Evolutionary conservation across 2,888 invertebrate species (phyloP), one percentile per base, ranked within the genome.

Genomic region (Nesidiocoris tenuis): DNA sequence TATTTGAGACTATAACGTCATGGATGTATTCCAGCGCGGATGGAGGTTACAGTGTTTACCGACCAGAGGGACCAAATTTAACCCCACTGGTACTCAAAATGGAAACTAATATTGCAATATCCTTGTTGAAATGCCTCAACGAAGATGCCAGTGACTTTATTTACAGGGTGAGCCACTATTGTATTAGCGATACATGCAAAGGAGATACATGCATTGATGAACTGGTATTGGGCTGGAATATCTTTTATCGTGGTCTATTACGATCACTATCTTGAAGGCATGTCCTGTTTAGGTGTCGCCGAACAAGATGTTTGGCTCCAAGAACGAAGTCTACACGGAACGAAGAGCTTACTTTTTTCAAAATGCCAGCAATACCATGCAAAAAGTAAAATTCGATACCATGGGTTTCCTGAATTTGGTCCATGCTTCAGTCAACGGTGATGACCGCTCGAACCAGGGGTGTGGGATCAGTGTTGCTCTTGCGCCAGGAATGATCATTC

Each of bases 51-150:
- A 63, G 54, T 39, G 67, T 67, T 18, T 75, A 75, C 24, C 24
- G 75, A 54, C 68, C 67, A 2, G 68, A 70, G 22, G 75, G 75
- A 7, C 61, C 54, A 12, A 17, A 56, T n/a, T 25, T 68, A n/a
- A 63, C 67, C 16, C 75, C 75, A 2, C 55, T 75, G 55, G 39
- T 68, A 9, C 54, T 75, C 22, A 61, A 22, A 75, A 61, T 75
- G 55, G 68, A 68, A 55, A 75, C 75, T 7, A 65, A 65, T 21
- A 19, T 75, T 0, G 65, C 56, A 17, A 39, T 66, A 12, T 17
- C 39, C 17, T 57, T 59, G 3, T 39, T 75, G 59, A 65, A 18
- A 39, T 57, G 21, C 17, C 59, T 75, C 19, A 57, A 75, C 24
- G 22, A 65, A n/a, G 66, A 66, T 16, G 57, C 16, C 19, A 59